A percentile compares a stretch with the other conserved stretches of the same genome.
Evolutionary conservation across 2,113 vertebrate species (phyloP).

Genomic region (Cololabis saira): DNA sequence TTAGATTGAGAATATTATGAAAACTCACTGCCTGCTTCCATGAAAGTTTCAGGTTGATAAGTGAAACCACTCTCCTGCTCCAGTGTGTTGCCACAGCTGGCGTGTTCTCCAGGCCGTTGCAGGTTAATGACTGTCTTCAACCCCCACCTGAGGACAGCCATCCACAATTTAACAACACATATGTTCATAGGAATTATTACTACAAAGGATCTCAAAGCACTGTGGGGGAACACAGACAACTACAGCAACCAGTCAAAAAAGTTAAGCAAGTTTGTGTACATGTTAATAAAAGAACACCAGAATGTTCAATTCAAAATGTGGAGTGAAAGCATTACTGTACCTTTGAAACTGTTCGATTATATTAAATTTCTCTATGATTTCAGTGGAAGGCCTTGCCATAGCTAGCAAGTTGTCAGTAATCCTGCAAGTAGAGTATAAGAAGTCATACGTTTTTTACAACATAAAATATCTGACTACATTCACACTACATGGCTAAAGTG

Average conservation of each 20-base stretch:
- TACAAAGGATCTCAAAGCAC: too few relatives aligned
- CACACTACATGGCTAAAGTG: too few relatives aligned
- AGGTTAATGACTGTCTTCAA: constrained; percentile 97
- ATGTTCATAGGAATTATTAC: too few relatives aligned
- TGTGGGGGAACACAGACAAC: not conserved
- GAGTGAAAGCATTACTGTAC: constrained; percentile 69
- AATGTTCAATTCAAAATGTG: not conserved
- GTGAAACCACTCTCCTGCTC: constrained; percentile 95
- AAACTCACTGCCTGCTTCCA: constrained; percentile 94
- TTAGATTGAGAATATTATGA: not conserved
- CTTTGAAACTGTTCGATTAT: constrained; percentile 93
- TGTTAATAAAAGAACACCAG: not conserved
- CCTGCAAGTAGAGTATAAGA: constrained; percentile 78
- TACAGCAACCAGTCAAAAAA: not conserved
- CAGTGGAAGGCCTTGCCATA: constrained; percentile 96
- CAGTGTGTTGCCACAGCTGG: constrained; percentile 93
- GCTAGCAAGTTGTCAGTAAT: constrained; percentile 95
- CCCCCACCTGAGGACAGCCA: constrained; percentile 81
- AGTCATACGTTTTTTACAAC: not conserved
- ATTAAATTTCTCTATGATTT: constrained; percentile 92
- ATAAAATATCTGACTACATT: too few relatives aligned
- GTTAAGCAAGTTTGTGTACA: not conserved
- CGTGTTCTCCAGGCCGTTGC: constrained; percentile 95
- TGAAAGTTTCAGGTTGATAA: constrained; percentile 93
- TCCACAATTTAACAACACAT: not conserved